Evolutionary conservation across 2,888 invertebrate species (phyloP), one percentile per base, ranked within the genome.

Genomic region (Acrobasis consociella): DNA sequence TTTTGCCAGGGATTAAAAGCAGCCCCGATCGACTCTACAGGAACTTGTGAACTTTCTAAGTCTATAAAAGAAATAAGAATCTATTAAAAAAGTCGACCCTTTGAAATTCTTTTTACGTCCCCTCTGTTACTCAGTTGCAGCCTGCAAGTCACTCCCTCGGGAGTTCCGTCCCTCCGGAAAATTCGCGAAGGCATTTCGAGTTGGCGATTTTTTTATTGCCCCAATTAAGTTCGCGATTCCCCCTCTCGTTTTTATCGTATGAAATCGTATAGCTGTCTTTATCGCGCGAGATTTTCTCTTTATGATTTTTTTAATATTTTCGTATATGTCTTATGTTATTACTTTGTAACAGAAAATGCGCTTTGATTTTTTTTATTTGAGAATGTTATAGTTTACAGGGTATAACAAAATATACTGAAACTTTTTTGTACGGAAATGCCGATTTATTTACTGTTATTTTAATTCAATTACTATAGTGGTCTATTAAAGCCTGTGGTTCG

Each of bases 191-290:
- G 37, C 46, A 31, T 46, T 59, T 37, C 59, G 49, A 59, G 49
- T 37, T 59, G 49, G 37, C 59, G 59, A 49, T 50, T 59, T 59
- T 59, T 59, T 60, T 51, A 60, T 60, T 39, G 39, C 51, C 49
- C 37, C 50, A 60, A 60, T 38, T 60, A 60, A 60, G 51, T 13
- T 2, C 51, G 7, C 16, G 51, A 60, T 38, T 37, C 15, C 37
- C 13, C 9, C 50, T 50, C 51, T 51, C 51, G 10, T 51, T 11
- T 42, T 16, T 13, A n/a, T 11, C 38, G 22, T 38, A 51, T 60
- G 17, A 50, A 60, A 38, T 51, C 13, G 31, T 51, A 60, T 60
- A 39, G 49, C 50, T 39, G 9, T 60, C 51, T 39, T 39, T 60
- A 51, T 49, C 38, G 7, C 22, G 15, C 11, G 51, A 37, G 50